Conservation (phyloP, 2,888 invertebrate species). For the Podotricha telesiphe region DNA sequence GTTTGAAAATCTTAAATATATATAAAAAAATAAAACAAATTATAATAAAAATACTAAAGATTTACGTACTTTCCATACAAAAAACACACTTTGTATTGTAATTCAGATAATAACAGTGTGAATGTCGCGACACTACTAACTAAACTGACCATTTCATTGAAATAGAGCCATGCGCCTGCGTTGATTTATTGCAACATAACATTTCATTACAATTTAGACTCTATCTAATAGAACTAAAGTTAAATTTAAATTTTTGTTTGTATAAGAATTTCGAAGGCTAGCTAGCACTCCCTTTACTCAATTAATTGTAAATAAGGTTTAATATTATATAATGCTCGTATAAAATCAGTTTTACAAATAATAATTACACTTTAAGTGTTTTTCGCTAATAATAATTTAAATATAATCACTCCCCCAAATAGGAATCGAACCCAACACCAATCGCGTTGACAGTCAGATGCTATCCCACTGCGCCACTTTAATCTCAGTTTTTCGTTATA, state of each 20-base stretch:
- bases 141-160: constrained; percentile 44
- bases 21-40: background rate
- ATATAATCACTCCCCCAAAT: too few relatives aligned
- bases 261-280: constrained; percentile 12
- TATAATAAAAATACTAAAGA: background rate
- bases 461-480: too few relatives aligned
- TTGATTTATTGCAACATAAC: constrained; percentile 28
- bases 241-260: background rate
- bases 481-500: too few relatives aligned
- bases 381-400: too few relatives aligned
- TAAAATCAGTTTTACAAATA: background rate
- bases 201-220: background rate
- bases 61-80: constrained; percentile 6
- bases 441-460: too few relatives aligned
- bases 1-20: background rate
- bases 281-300: constrained; percentile 5
- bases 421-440: too few relatives aligned
- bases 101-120: constrained; percentile 31
- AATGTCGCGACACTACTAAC: constrained; percentile 42
- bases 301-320: constrained; percentile 2
- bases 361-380: too few relatives aligned
- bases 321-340: background rate
- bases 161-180: constrained; percentile 43
- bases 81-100: constrained; percentile 1
- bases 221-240: background rate